A percentile compares a stretch with the other conserved stretches of the same genome.
Conservation (phyloP, 2,797 vertebrate species). For the Argyrosomus regius region DNA sequence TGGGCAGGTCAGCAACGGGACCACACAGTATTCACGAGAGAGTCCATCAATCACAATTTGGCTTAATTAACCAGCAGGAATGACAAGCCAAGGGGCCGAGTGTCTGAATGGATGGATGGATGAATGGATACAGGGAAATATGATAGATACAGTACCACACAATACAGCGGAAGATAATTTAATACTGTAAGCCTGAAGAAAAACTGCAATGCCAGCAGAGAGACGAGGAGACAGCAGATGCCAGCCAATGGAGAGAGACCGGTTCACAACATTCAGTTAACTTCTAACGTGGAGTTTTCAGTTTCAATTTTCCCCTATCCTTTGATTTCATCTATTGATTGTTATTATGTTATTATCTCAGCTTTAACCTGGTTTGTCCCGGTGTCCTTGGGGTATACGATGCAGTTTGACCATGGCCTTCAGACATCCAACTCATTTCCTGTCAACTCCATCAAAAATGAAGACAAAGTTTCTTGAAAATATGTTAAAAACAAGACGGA, state of each 20-base stretch:
- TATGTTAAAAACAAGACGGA: neutral
- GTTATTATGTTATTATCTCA: constrained; percentile 12
- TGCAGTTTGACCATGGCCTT: neutral
- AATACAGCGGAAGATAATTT: constrained; percentile 51
- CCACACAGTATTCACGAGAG: constrained; percentile 61
- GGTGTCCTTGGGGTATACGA: neutral
- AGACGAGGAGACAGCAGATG: constrained; percentile 16
- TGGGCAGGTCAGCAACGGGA: constrained; percentile 48
- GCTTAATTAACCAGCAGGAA: constrained; percentile 75
- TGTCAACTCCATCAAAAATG: neutral
- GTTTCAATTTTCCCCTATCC: constrained; percentile 14
- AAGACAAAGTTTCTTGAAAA: neutral
- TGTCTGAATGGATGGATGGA: constrained; percentile 51
- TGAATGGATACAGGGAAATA: constrained; percentile 53
- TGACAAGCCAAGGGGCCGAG: constrained; percentile 49
- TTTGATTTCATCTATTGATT: constrained; percentile 22
- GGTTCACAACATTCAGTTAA: constrained; percentile 26
- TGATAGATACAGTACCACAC: constrained; percentile 46
- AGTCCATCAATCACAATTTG: constrained; percentile 79
- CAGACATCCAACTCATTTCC: neutral
- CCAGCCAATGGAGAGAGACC: constrained; percentile 13
- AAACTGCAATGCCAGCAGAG: constrained; percentile 42
- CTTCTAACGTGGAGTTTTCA: neutral
- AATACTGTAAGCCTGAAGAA: constrained; percentile 52
- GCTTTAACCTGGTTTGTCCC: constrained; percentile 9